Base-by-base conservation (phyloP, 2,888 invertebrate genomes). In the Drosophila pseudotakahashii region DNA sequence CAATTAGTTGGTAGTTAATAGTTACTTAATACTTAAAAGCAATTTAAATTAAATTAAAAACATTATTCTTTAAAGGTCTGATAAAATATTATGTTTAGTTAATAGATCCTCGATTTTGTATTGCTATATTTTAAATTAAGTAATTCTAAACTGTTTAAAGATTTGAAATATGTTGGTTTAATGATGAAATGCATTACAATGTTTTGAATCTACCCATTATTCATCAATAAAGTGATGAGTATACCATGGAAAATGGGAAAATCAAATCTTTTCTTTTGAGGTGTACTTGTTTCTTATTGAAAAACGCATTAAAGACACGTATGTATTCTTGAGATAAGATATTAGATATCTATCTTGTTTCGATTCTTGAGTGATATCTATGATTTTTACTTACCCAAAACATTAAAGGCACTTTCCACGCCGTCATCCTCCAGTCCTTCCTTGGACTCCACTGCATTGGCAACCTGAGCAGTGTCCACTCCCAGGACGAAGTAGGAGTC, bases 341-440 rank as follows among this genome's bases (percentile, higher is more conserved):
- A 13, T 30, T 23, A 51, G 36, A 57, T 52, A 37, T 3, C 26
- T 9, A 19, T 11, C 6, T 11, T 7, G 1, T 6, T 9, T 13
- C 14, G 10, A 41, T 23, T 23, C 7, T 13, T 9, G 6, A 5
- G 2, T 34, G n/a, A 6, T 30, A 32, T 42, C 53, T 30, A 7
- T 30, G 30, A 30, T 6, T 30, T 7, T 30, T 0, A 70, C 77
- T 79, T 69, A 90, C 91, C 91, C 19, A 91, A 80, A 87, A 98
- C 98, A 93, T 98, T 98, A 91, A 99, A 99, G 0, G 99, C 98
- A 79, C 97, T 96, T 90, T 99, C 99, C 37, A 99, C 95, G 5
- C 98, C 98, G 92, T 99, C 98, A 85, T 98, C 98, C 4, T 96
- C 95, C 44, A 96, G 91, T 16, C 95, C 94, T 78, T 96, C 95